phyloP scores from a whole-genome alignment of 2,888 invertebrate species.

The Frankliniella fusca region DNA sequence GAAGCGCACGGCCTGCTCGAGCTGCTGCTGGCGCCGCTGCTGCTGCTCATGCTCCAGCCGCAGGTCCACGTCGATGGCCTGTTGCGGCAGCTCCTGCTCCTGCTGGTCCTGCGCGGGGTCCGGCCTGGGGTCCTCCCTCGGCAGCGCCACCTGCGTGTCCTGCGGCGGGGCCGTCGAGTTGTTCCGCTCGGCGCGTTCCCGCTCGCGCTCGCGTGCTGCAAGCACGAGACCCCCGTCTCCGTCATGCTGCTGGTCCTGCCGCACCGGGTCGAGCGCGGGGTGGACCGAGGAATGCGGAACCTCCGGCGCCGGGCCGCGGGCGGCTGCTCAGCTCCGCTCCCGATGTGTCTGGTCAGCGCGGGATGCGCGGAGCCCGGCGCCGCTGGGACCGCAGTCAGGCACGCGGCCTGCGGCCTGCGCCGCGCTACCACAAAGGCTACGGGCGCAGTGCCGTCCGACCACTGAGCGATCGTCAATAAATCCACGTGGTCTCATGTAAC shows the following conservation, averaged over 20 bases:
- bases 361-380: not conserved
- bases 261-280: too few relatives aligned
- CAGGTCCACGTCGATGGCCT: not conserved
- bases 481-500: too few relatives aligned
- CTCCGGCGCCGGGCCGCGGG: not conserved
- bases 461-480: too few relatives aligned
- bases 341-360: not conserved
- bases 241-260: too few relatives aligned
- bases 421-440: not conserved
- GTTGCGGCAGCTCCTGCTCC: not conserved
- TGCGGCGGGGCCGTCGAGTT: not conserved
- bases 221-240: not conserved
- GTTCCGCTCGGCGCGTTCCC: not conserved
- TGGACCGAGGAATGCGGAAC: not conserved
- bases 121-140: not conserved
- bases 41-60: not conserved
- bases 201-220: not conserved
- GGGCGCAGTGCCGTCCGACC: too few relatives aligned
- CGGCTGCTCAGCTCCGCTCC: too few relatives aligned
- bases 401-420: not conserved
- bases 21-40: conserved; percentile 13
- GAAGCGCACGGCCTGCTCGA: conserved; percentile 20
- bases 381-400: not conserved
- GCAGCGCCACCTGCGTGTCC: not conserved
- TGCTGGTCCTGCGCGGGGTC: not conserved